Percentiles rank a stretch among this genome's conserved stretches.
These are phyloP conservation scores for Danaus plexippus DNA, from an alignment of 1,140 invertebrate species.

Conservation along the genomic window DNA sequence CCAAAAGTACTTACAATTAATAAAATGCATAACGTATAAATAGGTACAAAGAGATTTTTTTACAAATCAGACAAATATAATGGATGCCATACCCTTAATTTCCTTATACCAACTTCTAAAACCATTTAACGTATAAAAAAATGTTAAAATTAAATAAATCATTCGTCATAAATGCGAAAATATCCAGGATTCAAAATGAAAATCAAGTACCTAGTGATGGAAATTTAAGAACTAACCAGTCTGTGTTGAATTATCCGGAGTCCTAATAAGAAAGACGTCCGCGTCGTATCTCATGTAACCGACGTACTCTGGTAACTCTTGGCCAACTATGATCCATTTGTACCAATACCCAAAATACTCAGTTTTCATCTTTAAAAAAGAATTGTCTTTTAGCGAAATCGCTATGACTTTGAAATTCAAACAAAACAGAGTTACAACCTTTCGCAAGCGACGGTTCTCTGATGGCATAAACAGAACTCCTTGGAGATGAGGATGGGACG, in stretches of 20 bases:
- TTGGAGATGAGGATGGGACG: slow-evolving; percentile 24
- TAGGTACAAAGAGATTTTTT: too few species aligned
- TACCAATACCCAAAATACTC: slow-evolving; percentile 35
- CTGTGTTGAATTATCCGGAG: neutral
- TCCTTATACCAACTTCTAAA: too few species aligned
- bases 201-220: too few species aligned
- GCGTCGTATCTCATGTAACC: slow-evolving; percentile 34
- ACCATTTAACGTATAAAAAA: too few species aligned
- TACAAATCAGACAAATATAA: too few species aligned
- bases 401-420: slow-evolving; percentile 5
- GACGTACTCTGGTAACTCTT: slow-evolving; percentile 22
- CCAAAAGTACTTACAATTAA: too few species aligned
- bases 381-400: neutral
- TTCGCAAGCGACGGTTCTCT: slow-evolving; percentile 16
- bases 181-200: too few species aligned
- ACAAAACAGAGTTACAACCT: slow-evolving; percentile 20
- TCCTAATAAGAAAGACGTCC: slow-evolving; percentile 31
- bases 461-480: slow-evolving; percentile 39
- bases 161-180: too few species aligned
- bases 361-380: slow-evolving; percentile 18
- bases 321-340: slow-evolving; percentile 42
- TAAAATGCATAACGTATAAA: too few species aligned
- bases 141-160: too few species aligned
- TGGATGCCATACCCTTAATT: too few species aligned
- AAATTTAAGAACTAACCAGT: slow-evolving; percentile 3